Conservation (phyloP, 2,888 invertebrate species). For the Platycheirus rosarum region DNA sequence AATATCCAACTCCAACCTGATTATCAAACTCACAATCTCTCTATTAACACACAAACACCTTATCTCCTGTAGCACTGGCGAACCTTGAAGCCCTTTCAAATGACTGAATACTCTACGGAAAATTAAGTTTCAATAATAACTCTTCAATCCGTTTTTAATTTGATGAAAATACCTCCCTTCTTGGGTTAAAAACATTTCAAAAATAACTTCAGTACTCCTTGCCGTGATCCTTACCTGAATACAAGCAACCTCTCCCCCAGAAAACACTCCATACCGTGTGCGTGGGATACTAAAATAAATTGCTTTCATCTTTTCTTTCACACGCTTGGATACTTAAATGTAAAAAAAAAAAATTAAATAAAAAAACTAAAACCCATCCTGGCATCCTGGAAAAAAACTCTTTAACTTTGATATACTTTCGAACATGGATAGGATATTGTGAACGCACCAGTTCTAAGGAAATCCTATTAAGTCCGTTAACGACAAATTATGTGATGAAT, state of each 20-base stretch:
- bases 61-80: too few species aligned
- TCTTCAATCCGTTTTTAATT: conserved; percentile 14
- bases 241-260: too few species aligned
- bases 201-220: conserved; percentile 7
- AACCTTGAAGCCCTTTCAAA: neutral
- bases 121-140: conserved; percentile 12
- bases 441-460: conserved; percentile 52
- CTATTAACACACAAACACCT: too few species aligned
- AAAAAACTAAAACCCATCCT: conserved; percentile 8
- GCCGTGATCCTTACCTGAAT: too few species aligned
- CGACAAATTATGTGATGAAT: conserved; percentile 62
- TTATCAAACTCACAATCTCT: too few species aligned
- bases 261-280: neutral
- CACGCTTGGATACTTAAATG: conserved; percentile 52
- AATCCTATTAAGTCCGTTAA: conserved; percentile 61
- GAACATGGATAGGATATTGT: conserved; percentile 37
- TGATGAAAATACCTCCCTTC: conserved; percentile 11
- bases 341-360: neutral
- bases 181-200: conserved; percentile 6
- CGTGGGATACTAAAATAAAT: conserved; percentile 31
- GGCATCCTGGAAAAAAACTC: conserved; percentile 4
- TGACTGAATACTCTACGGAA: conserved; percentile 1
- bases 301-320: conserved; percentile 52
- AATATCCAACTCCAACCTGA: too few species aligned
- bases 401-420: conserved; percentile 36